These are phyloP conservation scores for Corticium candelabrum DNA, from an alignment of 37 sponge, comb jelly and placozoan genomes.

Conservation along the genomic window DNA sequence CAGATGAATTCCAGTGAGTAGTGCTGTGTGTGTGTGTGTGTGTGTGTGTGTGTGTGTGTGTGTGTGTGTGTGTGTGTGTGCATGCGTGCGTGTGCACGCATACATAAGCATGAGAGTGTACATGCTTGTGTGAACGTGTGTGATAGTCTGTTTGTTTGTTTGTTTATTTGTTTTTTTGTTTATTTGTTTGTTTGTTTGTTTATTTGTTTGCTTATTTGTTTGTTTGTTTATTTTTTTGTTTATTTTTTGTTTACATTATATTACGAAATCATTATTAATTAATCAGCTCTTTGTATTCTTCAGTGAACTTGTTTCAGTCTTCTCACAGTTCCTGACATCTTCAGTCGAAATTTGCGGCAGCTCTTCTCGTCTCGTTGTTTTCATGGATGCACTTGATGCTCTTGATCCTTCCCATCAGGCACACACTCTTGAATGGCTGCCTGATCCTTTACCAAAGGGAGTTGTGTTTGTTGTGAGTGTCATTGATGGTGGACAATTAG, in stretches of 20 bases:
- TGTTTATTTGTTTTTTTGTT: no score
- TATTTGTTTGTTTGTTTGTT: no score
- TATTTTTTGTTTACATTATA: background rate
- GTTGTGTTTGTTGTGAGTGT: conserved; percentile 52
- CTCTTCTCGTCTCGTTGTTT: conserved; percentile 23
- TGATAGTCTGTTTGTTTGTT: no score
- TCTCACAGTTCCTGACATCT: conserved; percentile 42
- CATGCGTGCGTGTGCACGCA: background rate
- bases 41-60: background rate
- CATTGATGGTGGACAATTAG: conserved; percentile 33
- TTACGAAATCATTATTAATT: no score
- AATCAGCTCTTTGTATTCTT: no score
- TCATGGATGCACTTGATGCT: conserved; percentile 81
- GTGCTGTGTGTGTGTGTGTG: background rate
- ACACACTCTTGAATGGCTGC: conserved; percentile 76
- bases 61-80: background rate
- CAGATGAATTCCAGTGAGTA: conserved; percentile 30
- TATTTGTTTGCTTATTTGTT: no score
- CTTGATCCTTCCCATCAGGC: conserved; percentile 69
- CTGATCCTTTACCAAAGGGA: conserved; percentile 25
- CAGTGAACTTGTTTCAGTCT: conserved; percentile 42
- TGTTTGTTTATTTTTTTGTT: no score
- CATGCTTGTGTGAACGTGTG: no score
- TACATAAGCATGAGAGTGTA: background rate
- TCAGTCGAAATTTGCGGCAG: conserved; percentile 3